Percentiles rank a stretch among this genome's conserved stretches.
Conservation (phyloP, 2,113 vertebrate species). For the Tilapia sparmanii region DNA sequence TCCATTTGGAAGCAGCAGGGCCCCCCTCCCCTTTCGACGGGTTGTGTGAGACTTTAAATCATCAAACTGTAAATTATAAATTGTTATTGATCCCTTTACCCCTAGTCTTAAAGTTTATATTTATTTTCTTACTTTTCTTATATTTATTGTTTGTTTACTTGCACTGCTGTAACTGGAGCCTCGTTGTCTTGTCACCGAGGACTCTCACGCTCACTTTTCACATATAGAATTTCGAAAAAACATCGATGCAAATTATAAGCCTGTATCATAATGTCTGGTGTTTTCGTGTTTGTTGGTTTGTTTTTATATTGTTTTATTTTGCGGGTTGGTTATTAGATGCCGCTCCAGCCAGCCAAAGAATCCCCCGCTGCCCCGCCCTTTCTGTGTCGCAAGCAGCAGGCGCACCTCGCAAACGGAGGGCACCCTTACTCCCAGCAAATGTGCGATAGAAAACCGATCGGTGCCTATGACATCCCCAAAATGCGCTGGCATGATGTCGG, state of each 20-base stretch:
- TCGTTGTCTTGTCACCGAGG: neutral
- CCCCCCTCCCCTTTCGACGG: neutral
- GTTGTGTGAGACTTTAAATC: neutral
- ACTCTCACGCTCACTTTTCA: neutral
- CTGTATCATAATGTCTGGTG: neutral
- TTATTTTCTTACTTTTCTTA: neutral
- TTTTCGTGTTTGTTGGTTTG: neutral
- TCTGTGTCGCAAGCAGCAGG: too few relatives aligned
- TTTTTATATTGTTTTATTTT: neutral
- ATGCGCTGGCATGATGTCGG: neutral
- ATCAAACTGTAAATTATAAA: neutral
- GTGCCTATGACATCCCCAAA: neutral
- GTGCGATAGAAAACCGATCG: neutral
- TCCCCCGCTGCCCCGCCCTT: neutral
- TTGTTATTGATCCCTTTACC: neutral
- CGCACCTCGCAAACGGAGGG: too few relatives aligned
- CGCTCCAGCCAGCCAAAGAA: neutral
- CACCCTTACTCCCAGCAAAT: neutral
- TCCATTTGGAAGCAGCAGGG: neutral
- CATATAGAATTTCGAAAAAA: neutral
- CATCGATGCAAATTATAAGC: rapidly evolving
- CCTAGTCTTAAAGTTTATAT: neutral
- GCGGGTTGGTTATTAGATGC: neutral
- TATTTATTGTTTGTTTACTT: neutral
- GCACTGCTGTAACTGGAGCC: neutral